Percentiles rank a stretch among this genome's conserved stretches.
Evolutionary conservation across 1,140 invertebrate genomes (phyloP).

Genomic region (Habropoda laboriosa): DNA sequence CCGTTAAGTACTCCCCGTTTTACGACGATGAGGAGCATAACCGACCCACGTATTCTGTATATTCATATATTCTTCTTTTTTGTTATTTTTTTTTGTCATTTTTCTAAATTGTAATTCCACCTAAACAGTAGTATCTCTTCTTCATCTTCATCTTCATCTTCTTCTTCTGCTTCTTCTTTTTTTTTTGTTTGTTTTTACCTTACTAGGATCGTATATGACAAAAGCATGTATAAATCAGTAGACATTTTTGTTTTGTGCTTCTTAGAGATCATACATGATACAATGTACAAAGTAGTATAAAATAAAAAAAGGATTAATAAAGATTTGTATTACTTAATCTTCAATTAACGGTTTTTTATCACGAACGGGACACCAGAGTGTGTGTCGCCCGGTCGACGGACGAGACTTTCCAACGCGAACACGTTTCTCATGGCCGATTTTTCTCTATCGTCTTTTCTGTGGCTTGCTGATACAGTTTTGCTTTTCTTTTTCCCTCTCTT

Average conservation of each 20-base stretch:
- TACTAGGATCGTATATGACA: slow-evolving; percentile 76
- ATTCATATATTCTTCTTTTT: not conserved
- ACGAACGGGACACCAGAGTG: slow-evolving; percentile 66
- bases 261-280: slow-evolving; percentile 81
- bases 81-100: not conserved
- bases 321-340: slow-evolving; percentile 75
- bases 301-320: slow-evolving; percentile 80
- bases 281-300: slow-evolving; percentile 81
- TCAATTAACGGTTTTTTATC: slow-evolving; percentile 74
- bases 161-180: not conserved
- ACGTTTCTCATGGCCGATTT: not conserved
- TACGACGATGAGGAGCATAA: slow-evolving; percentile 34
- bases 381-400: slow-evolving; percentile 26
- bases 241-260: slow-evolving; percentile 80
- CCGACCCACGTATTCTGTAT: slow-evolving; percentile 27
- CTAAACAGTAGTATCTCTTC: slow-evolving; percentile 50
- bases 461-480: too few relatives aligned
- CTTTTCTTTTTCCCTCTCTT: too few relatives aligned
- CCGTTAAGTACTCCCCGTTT: slow-evolving; percentile 35
- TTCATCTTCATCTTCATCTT: too few relatives aligned
- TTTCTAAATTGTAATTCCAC: slow-evolving; percentile 56
- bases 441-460: not conserved
- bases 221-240: slow-evolving; percentile 80
- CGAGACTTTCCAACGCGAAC: slow-evolving; percentile 3
- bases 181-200: slow-evolving; percentile 56